Evolutionary conservation across 2,888 invertebrate genomes (phyloP).

Genomic region (Cancer borealis): DNA sequence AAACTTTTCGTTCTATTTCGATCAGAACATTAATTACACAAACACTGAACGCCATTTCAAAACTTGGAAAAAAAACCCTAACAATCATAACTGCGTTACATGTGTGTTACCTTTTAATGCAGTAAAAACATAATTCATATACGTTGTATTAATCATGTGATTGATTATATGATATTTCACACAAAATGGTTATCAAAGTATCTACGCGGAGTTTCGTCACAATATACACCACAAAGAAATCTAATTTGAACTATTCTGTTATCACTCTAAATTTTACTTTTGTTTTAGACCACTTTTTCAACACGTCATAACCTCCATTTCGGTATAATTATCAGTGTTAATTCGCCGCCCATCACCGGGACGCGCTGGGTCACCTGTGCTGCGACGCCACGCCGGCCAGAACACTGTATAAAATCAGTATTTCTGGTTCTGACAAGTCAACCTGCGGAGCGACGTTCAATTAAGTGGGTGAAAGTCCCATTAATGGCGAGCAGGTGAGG

Average conservation of each 20-base stretch:
- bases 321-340: neutral
- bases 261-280: neutral
- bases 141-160: neutral
- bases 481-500: constrained; percentile 24
- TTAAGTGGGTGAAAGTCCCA: constrained; percentile 29
- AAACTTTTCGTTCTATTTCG: neutral
- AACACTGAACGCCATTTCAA: constrained; percentile 20
- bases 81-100: neutral
- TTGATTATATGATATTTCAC: constrained; percentile 4
- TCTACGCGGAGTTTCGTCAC: neutral
- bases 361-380: neutral
- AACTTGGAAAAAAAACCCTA: neutral
- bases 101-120: neutral
- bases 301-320: neutral
- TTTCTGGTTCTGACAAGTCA: constrained; percentile 27
- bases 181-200: neutral
- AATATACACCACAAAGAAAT: neutral
- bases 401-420: constrained; percentile 17
- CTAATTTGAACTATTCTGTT: neutral
- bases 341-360: neutral
- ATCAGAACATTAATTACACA: constrained; percentile 11
- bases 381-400: neutral
- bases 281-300: neutral
- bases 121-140: neutral
- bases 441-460: constrained; percentile 37